Evolutionary conservation across 2,797 vertebrate species (phyloP), one percentile per base, ranked within the genome.

Genomic region (Falco cherrug): DNA sequence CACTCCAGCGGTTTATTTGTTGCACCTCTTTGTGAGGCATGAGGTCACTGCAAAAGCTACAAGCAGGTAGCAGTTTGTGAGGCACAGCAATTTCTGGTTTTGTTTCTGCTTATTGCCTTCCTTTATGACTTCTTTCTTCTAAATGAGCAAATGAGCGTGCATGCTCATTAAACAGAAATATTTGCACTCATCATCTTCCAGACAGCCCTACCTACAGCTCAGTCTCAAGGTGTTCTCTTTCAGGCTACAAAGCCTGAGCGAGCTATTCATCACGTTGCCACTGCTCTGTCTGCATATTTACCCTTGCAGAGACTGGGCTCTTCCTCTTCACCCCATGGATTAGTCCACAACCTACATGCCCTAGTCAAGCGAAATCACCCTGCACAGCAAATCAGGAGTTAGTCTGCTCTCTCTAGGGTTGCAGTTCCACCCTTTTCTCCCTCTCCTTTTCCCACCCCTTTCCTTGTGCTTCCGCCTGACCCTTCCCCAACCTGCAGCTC

Each of bases 61-160:
- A 22, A 91, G 71, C n/a, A 85, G 37, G 84, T 54, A 41, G 35
- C 31, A 70, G 64, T 60, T 93, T 93, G 69, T 70, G 67, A 94
- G 82, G 81, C 75, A 84, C 0, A 4, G 89, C 78, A 93, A 85
- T 95, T 89, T 80, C 76, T 91, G 60, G 37, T 33, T 92, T 93
- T 92, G 64, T 91, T 94, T 80, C 60, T 83, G 57, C 71, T 93
- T 85, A 94, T 91, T 94, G 82, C 69, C 50, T 89, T 91, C 78
- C 89, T 95, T 91, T 94, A 77, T 96, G 84, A 91, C 78, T 85
- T 89, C 68, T 79, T 84, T 90, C 70, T 94, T 87, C 82, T 85
- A 89, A 91, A 93, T 81, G 86, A 95, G 76, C 53, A 88, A 88
- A 86, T 75, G 35, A 85, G 53, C 19, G 2, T 85, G 76, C 39